Percentiles rank a stretch among this genome's conserved stretches.
Conservation (phyloP, 1,140 invertebrate species). For the Stenopsyche tienmushanensis region DNA sequence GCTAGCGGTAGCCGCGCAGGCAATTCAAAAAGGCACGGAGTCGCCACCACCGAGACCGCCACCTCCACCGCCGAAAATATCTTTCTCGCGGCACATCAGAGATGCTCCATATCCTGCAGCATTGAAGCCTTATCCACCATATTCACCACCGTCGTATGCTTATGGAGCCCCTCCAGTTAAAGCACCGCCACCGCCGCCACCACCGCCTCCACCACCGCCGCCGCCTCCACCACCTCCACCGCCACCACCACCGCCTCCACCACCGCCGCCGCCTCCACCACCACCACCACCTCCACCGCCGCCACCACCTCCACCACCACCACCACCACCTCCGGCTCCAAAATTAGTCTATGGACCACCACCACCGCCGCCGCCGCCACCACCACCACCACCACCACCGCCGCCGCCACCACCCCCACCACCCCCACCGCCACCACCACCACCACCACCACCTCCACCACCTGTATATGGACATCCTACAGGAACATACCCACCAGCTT, state of each 20-base stretch:
- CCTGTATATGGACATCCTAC: neutral
- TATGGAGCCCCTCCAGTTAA: conserved; percentile 17
- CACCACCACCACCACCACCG: conserved; percentile 8
- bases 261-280: conserved; percentile 12
- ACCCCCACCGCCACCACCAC: conserved; percentile 12
- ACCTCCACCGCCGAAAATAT: conserved; percentile 34
- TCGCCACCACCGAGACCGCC: conserved; percentile 34
- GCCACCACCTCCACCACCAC: conserved; percentile 27
- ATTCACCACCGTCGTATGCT: neutral
- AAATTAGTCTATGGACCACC: neutral
- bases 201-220: conserved; percentile 10
- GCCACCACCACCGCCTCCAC: conserved; percentile 9
- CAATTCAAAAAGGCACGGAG: conserved; percentile 33
- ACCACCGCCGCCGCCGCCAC: conserved; percentile 4
- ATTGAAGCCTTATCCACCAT: conserved; percentile 8
- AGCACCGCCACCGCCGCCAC: conserved; percentile 7
- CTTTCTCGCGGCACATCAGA: neutral
- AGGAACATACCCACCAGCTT: neutral
- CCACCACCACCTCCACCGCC: conserved; percentile 12
- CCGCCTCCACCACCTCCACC: conserved; percentile 13
- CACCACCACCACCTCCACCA: conserved; percentile 13
- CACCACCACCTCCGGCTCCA: conserved; percentile 8
- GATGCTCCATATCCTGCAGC: conserved; percentile 14
- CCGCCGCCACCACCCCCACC: neutral
- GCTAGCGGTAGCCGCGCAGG: conserved; percentile 27